Base-by-base conservation (phyloP, 2,113 vertebrate species). In the Syngnathus floridae region DNA sequence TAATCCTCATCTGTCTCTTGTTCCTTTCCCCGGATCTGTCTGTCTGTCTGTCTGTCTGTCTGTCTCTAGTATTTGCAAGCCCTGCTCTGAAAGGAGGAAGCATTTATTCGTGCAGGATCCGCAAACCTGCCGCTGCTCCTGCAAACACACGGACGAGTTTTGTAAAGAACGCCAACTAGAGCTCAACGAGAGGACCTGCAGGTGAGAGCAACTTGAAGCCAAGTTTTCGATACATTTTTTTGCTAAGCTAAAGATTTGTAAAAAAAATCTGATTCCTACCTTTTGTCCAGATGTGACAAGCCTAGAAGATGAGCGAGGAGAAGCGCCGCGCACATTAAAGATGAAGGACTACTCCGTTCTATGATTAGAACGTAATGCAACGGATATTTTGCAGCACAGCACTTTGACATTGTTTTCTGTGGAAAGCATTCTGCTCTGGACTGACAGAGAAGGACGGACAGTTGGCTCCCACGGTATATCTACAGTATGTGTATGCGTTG, bases 141-240 rank as follows among this genome's bases (percentile, higher is more conserved):
- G 96, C 92, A 99, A 96, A 94, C 91, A 95, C 93, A 93, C 95
- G 86, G 93, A 95, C 70, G 93, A 92, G 81, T 91, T 92, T 93
- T 99, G 96, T 93, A 96, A 94, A 94, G 93, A 93, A 84, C 94
- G 91, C 90, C 93, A 96, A 84, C 95, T 94, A 91, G 96, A 99
- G 92, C 95, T 99, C 92, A 99, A 98, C 88, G 96, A 98, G 92
- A 93, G 93, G 91, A 98, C 95, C 92, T 99, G 96, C 96, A 99
- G 93, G 96, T 66, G n/a, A 41, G 19, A 14, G 13, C 2, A 16
- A 4, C 17, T 37, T 19, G 4, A 9, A 36, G 37, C n/a, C 37
- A 11, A 10, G 37, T 13, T 21, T 26, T 2, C 2, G 26, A 26
- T 26, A 2, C 26, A 31, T 31, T 31, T 31, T 31, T 31, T 31